Conservation (phyloP, 2,888 invertebrate genomes). For the Chydorus sphaericus region DNA sequence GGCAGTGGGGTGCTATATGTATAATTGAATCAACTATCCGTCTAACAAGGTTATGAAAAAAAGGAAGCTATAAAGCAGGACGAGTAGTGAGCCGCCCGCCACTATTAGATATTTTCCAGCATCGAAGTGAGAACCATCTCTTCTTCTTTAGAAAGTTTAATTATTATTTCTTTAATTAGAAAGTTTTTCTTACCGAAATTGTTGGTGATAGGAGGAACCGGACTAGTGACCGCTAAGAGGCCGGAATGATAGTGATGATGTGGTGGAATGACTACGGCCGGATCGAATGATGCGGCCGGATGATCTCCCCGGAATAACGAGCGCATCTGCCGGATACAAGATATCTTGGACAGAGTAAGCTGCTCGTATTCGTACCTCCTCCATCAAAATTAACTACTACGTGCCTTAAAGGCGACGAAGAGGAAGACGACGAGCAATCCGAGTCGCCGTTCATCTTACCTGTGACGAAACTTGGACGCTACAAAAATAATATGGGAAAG, state of each 20-base stretch:
- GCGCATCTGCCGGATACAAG: background rate
- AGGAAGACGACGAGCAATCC: background rate
- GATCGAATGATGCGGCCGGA: background rate
- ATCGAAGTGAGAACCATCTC: background rate
- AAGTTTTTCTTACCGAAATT: background rate
- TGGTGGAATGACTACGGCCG: background rate
- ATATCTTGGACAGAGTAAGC: background rate
- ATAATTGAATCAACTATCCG: conserved; percentile 7
- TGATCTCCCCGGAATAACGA: background rate
- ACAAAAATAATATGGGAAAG: too few relatives aligned
- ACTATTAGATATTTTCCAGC: too few relatives aligned
- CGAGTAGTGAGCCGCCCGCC: too few relatives aligned
- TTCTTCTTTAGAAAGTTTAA: background rate
- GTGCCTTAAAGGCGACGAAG: background rate
- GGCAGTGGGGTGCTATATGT: background rate
- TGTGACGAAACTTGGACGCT: too few relatives aligned
- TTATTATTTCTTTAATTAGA: background rate
- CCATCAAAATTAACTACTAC: background rate
- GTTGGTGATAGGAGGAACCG: too few relatives aligned
- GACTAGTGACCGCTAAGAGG: too few relatives aligned
- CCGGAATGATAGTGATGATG: too few relatives aligned
- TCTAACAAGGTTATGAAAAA: conserved; percentile 7
- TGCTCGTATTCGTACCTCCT: too few relatives aligned
- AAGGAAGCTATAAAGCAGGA: too few relatives aligned
- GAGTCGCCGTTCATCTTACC: background rate